A percentile compares a stretch with the other conserved stretches of the same genome.
Conservation (phyloP, 2,888 invertebrate species). For the Auanema freiburgensis region DNA sequence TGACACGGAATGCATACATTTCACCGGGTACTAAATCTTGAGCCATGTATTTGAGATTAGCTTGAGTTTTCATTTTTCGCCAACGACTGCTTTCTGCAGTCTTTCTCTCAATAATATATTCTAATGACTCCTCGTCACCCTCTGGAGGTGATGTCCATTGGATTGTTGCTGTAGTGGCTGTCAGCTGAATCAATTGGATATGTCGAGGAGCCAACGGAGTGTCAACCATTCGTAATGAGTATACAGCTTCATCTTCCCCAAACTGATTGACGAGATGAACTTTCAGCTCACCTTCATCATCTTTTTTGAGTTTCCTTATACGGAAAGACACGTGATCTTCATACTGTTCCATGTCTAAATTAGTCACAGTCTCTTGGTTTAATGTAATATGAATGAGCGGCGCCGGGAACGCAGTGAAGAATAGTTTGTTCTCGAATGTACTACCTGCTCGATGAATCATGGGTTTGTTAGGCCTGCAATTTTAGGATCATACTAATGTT, state of each 20-base stretch:
- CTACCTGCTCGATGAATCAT: constrained; percentile 42
- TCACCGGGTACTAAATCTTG: constrained; percentile 44
- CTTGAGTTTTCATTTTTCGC: constrained; percentile 33
- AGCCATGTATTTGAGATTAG: constrained; percentile 28
- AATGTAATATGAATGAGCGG: constrained; percentile 31
- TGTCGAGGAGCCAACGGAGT: constrained; percentile 37
- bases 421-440: constrained; percentile 39
- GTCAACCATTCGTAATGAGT: constrained; percentile 38
- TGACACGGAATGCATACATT: constrained; percentile 45
- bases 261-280: constrained; percentile 36
- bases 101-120: constrained; percentile 41
- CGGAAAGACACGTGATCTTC: constrained; percentile 37
- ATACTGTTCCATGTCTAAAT: constrained; percentile 38
- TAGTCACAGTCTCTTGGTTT: constrained; percentile 24
- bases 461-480: constrained; percentile 20
- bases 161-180: constrained; percentile 33
- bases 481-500: not conserved
- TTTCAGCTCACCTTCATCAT: constrained; percentile 34
- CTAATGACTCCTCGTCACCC: constrained; percentile 30
- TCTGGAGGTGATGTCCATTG: constrained; percentile 35
- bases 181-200: constrained; percentile 27
- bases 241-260: constrained; percentile 31
- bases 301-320: constrained; percentile 30
- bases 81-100: constrained; percentile 43
- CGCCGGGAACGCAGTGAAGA: constrained; percentile 34